A percentile compares a stretch with the other conserved stretches of the same genome.
Conservation (phyloP, 1,140 invertebrate species). For the Rhopalosiphum maidis region DNA sequence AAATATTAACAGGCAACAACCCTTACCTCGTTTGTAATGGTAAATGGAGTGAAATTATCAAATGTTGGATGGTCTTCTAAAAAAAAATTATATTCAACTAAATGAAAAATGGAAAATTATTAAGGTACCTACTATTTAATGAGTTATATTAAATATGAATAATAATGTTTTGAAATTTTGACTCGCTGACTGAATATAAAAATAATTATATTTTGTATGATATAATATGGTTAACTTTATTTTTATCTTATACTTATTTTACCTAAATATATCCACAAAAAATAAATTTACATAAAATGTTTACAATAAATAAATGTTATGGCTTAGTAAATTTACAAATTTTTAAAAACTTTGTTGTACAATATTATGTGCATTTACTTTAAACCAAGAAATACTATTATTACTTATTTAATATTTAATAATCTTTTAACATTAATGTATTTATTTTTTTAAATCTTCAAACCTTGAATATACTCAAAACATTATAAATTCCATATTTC, state of each 20-base stretch:
- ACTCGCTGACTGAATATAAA: background rate
- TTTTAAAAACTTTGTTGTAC: too few relatives aligned
- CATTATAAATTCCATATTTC: background rate
- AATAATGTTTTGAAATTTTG: background rate
- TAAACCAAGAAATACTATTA: too few relatives aligned
- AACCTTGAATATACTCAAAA: background rate
- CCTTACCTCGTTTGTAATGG: background rate
- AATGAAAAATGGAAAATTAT: background rate
- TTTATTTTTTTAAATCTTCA: background rate
- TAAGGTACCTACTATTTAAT: background rate
- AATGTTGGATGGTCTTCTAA: background rate
- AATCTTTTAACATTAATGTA: too few relatives aligned
- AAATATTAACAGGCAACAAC: background rate
- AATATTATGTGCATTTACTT: too few relatives aligned
- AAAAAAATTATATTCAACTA: background rate
- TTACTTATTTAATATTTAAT: too few relatives aligned
- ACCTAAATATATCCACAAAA: background rate
- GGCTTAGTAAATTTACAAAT: background rate
- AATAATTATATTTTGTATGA: background rate
- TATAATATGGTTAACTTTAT: background rate
- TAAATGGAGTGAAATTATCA: background rate
- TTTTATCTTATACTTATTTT: background rate
- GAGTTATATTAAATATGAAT: background rate
- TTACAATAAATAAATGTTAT: background rate
- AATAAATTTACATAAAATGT: background rate